Evolutionary conservation across 2,113 vertebrate species (phyloP), one percentile per base, ranked within the genome.

Genomic region (Silurus meridionalis): DNA sequence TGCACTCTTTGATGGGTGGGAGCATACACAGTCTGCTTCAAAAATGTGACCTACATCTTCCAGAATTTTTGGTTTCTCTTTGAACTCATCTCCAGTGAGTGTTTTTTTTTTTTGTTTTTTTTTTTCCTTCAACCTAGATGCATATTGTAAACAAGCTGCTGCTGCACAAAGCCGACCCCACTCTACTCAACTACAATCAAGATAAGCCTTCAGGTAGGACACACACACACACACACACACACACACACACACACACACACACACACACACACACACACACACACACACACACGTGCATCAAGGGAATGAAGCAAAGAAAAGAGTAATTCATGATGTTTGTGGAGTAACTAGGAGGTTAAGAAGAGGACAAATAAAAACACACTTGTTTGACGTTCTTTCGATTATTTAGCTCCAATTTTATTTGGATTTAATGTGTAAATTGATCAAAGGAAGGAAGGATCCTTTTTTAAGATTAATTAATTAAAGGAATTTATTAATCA

Each of bases 161-260:
- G 92, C 92, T 91, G 83, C 95, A 96, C 90, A 92, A 95, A 85
- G 96, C 96, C 28, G 95, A 99, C 91, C 97, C 97, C 0, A 95
- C 93, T 85, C 93, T 97, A 67, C 90, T 97, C 89, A 99, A 98
- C 95, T 96, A 94, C 93, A 97, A 96, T 90, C 96, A 96, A 84
- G 97, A 99, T 91, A 98, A 97, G 81, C 95, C 98, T 75, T 97
- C 97, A 94, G 98, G 98, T 99, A 92, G 87, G 92, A 89, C 72
- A 87, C 1, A 23, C 7, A 21, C 37, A 19, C 28, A 72, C 52
- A 52, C 67, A 60, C 57, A 48, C n/a, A n/a, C 21, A 50, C 72
- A 71, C 50, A 80, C 13, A 21, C 46, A 64, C 8, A 25, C 67
- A 75, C 17, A 23, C 9, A 25, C 23, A 48, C 67, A 84, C 28